These are phyloP conservation scores for Gasteruption jaculator DNA, from an alignment of 2,888 invertebrate species.

Conservation along the genomic window DNA sequence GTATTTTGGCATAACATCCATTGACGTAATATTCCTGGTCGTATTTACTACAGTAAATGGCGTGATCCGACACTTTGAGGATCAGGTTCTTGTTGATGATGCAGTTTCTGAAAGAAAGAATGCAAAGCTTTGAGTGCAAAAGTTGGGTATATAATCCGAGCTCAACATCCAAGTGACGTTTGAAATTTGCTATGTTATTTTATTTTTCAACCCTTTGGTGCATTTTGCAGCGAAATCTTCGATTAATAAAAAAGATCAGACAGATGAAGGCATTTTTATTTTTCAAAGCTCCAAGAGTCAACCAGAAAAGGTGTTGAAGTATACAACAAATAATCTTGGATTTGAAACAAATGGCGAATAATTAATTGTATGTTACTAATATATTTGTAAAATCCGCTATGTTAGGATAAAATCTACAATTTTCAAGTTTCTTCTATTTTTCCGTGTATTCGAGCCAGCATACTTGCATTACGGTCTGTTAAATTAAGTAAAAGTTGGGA, in stretches of 20 bases:
- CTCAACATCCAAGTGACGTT: no score
- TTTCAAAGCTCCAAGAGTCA: no score
- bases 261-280: no score
- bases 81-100: conserved; percentile 76
- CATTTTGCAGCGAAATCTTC: background rate
- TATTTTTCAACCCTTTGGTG: no score
- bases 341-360: no score
- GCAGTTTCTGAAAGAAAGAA: conserved; percentile 66
- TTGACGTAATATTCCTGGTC: conserved; percentile 80
- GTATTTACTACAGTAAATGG: conserved; percentile 78
- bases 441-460: no score
- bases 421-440: background rate
- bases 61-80: conserved; percentile 81
- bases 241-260: background rate
- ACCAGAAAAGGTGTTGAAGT: no score
- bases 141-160: background rate
- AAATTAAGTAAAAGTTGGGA: background rate
- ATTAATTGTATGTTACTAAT: no score
- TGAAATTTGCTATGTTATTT: no score
- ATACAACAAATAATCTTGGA: background rate
- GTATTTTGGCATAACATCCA: conserved; percentile 75
- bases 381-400: no score
- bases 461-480: background rate
- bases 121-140: background rate
- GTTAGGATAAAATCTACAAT: no score